Evolutionary conservation across 2,888 invertebrate genomes (phyloP).

Genomic region (Acleris emargana): DNA sequence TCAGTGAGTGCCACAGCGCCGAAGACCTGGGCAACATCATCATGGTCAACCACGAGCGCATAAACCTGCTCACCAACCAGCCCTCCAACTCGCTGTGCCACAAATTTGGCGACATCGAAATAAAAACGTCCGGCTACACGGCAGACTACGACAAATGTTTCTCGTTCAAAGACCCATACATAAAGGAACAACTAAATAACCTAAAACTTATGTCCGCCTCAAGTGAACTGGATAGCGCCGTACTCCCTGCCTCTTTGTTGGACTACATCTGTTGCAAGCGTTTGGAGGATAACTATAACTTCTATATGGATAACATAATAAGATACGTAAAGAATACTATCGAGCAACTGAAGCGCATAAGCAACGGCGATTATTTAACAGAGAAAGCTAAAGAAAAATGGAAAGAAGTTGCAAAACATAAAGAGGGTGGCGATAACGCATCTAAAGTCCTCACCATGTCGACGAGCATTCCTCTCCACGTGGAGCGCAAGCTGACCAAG

Average conservation of each 20-base stretch:
- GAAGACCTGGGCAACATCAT: conserved; percentile 62
- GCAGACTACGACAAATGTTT: conserved; percentile 56
- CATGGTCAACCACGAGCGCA: conserved; percentile 61
- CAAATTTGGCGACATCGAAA: conserved; percentile 61
- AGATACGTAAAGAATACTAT: conserved; percentile 70
- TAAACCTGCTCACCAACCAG: conserved; percentile 59
- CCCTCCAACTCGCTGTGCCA: conserved; percentile 63
- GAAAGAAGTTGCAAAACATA: conserved; percentile 54
- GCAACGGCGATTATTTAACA: conserved; percentile 75
- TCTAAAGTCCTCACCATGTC: conserved; percentile 61
- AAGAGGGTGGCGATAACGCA: conserved; percentile 37
- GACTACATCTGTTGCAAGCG: conserved; percentile 73
- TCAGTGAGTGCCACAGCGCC: conserved; percentile 59
- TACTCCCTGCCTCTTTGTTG: conserved; percentile 63
- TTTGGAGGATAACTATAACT: conserved; percentile 69
- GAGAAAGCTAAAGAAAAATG: conserved; percentile 74
- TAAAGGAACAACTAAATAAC: conserved; percentile 59
- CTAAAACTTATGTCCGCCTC: conserved; percentile 50
- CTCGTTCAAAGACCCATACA: conserved; percentile 59
- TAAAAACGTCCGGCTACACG: conserved; percentile 52
- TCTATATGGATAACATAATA: conserved; percentile 76
- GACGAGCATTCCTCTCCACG: conserved; percentile 63
- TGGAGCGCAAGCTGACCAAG: conserved; percentile 55
- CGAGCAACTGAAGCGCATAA: conserved; percentile 75
- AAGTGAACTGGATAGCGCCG: conserved; percentile 46